Evolutionary conservation across 1,140 invertebrate species (phyloP).

Genomic region (Drosophila pandora): DNA sequence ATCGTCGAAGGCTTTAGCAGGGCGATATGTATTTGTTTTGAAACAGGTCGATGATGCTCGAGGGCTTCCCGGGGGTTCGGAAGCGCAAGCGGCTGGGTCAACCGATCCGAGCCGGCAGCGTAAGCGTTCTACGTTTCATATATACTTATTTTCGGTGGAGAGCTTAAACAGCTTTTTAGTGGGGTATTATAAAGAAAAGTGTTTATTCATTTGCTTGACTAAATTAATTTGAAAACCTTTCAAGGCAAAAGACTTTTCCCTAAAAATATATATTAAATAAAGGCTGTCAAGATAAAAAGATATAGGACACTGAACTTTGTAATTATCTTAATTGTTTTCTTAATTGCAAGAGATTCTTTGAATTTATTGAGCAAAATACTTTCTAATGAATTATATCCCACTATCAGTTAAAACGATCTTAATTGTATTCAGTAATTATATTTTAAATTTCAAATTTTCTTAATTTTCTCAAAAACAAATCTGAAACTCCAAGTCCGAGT

Average conservation of each 20-base stretch:
- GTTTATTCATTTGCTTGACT: constrained; percentile 21
- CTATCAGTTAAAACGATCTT: too few relatives aligned
- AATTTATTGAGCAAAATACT: too few relatives aligned
- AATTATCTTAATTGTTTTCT: too few relatives aligned
- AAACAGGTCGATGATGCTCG: constrained; percentile 48
- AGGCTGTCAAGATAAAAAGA: background rate
- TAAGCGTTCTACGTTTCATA: constrained; percentile 40
- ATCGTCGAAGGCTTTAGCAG: constrained; percentile 82
- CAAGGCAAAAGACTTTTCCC: background rate
- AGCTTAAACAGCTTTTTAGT: constrained; percentile 73
- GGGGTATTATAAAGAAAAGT: constrained; percentile 28
- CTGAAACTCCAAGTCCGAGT: too few relatives aligned
- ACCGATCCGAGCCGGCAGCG: constrained; percentile 51
- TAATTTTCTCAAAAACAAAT: too few relatives aligned
- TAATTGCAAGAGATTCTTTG: too few relatives aligned
- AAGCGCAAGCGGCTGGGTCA: background rate
- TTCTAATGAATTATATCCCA: too few relatives aligned
- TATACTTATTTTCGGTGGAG: constrained; percentile 48
- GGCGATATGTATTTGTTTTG: constrained; percentile 62
- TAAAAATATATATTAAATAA: background rate
- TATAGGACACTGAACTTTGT: background rate
- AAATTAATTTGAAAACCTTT: background rate
- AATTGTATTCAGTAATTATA: too few relatives aligned
- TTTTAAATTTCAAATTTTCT: too few relatives aligned
- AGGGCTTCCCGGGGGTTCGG: constrained; percentile 1